Conservation (phyloP, 2,113 vertebrate species). For the Ceratotherium simum region DNA sequence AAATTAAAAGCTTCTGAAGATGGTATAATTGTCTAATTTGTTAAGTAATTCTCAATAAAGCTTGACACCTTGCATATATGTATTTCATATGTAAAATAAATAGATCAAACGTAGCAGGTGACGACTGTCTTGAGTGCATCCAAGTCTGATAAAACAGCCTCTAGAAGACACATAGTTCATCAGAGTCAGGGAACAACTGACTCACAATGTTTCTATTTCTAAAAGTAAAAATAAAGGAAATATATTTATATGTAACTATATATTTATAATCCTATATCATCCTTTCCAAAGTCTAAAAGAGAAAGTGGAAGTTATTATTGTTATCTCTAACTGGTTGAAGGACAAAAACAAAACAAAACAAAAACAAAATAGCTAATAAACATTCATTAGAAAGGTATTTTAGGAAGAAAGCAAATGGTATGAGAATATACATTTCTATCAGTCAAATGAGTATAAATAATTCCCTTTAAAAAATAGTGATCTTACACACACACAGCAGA, state of each 20-base stretch:
- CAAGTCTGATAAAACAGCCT: not conserved
- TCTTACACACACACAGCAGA: not conserved
- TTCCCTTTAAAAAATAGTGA: not conserved
- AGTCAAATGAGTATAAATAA: not conserved
- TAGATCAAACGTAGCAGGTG: not conserved
- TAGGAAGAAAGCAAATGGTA: not conserved
- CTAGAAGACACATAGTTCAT: not conserved
- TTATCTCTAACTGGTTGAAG: not conserved
- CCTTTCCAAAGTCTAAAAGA: not conserved
- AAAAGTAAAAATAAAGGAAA: not conserved
- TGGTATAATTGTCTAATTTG: not conserved
- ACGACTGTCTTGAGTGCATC: not conserved
- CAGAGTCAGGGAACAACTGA: not conserved
- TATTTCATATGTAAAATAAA: conserved; percentile 18
- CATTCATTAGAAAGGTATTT: not conserved
- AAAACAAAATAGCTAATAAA: not conserved
- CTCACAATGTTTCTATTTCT: not conserved
- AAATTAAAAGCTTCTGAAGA: not conserved
- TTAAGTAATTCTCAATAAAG: not conserved
- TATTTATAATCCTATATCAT: not conserved
- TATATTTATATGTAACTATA: not conserved
- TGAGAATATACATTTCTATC: not conserved
- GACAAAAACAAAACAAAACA: not conserved
- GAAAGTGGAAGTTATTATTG: not conserved
- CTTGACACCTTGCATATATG: not conserved